phyloP scores from a whole-genome alignment of 2,113 vertebrate genomes.

The Zapus hudsonius region DNA sequence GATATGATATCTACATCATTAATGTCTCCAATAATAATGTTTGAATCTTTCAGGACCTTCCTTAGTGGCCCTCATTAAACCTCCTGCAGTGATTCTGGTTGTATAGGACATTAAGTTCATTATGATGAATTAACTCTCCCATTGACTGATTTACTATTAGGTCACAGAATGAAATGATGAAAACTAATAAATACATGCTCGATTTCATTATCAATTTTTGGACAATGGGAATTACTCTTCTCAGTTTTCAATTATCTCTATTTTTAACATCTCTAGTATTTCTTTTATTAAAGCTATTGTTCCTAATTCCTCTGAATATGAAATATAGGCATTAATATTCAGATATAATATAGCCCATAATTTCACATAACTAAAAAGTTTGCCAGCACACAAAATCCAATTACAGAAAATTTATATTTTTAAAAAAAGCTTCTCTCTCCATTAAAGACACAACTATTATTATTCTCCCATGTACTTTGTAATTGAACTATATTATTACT shows the following conservation, averaged over 20 bases:
- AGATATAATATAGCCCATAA: conserved; percentile 62
- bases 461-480: conserved; percentile 66
- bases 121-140: conserved; percentile 42
- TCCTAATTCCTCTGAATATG: conserved; percentile 40
- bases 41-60: conserved; percentile 40
- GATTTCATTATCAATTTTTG: conserved; percentile 60
- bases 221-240: conserved; percentile 59
- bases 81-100: conserved; percentile 34
- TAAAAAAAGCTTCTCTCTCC: conserved; percentile 68
- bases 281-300: conserved; percentile 3
- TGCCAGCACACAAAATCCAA: conserved; percentile 63
- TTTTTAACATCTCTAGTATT: conserved; percentile 46
- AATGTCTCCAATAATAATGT: conserved; percentile 36
- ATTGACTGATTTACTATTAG: conserved; percentile 52
- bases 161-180: conserved; percentile 45
- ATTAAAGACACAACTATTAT: conserved; percentile 57
- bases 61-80: conserved; percentile 13
- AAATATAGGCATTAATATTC: conserved; percentile 53
- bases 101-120: conserved; percentile 28
- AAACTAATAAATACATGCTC: conserved; percentile 47
- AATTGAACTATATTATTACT: conserved; percentile 70
- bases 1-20: conserved; percentile 11
- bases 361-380: conserved; percentile 65
- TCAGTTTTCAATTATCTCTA: conserved; percentile 65
- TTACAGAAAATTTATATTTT: conserved; percentile 58